Percentiles rank a stretch among this genome's conserved stretches.
Conservation (phyloP, 2,797 vertebrate genomes). For the Tachyglossus aculeatus region DNA sequence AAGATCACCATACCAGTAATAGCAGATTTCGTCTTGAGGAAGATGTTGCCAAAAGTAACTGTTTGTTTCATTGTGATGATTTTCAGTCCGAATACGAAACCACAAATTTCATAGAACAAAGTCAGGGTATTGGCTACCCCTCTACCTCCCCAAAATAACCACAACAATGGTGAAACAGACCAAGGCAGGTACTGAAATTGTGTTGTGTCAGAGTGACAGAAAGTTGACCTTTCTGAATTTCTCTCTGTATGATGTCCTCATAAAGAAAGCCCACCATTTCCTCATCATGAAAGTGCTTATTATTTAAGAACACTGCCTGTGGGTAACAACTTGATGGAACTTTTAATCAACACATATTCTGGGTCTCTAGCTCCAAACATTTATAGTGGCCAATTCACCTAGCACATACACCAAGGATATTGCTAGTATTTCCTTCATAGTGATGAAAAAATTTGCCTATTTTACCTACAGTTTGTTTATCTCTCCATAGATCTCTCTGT, state of each 20-base stretch:
- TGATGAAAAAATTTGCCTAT: constrained; percentile 64
- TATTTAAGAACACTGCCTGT: constrained; percentile 16
- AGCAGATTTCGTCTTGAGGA: constrained; percentile 40
- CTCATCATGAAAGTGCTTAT: background rate
- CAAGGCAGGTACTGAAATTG: background rate
- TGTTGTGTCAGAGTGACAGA: background rate
- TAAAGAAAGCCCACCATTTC: constrained; percentile 17
- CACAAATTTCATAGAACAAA: constrained; percentile 35
- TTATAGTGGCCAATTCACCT: constrained; percentile 37
- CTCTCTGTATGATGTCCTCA: background rate
- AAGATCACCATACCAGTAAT: constrained; percentile 15
- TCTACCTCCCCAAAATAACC: background rate
- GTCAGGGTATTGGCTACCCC: constrained; percentile 4
- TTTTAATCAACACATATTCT: constrained; percentile 32
- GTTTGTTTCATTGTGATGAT: constrained; percentile 55
- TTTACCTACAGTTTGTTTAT: constrained; percentile 62
- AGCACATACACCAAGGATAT: constrained; percentile 9
- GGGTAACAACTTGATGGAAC: constrained; percentile 36
- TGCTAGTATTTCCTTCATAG: constrained; percentile 51
- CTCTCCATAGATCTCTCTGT: constrained; percentile 60
- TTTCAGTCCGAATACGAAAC: constrained; percentile 56
- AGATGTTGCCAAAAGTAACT: constrained; percentile 59
- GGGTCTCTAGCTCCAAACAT: background rate
- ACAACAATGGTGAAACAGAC: background rate
- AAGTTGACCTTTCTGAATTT: constrained; percentile 7